Base-by-base conservation (phyloP, 2,113 vertebrate species). In the Mohoua ochrocephala region DNA sequence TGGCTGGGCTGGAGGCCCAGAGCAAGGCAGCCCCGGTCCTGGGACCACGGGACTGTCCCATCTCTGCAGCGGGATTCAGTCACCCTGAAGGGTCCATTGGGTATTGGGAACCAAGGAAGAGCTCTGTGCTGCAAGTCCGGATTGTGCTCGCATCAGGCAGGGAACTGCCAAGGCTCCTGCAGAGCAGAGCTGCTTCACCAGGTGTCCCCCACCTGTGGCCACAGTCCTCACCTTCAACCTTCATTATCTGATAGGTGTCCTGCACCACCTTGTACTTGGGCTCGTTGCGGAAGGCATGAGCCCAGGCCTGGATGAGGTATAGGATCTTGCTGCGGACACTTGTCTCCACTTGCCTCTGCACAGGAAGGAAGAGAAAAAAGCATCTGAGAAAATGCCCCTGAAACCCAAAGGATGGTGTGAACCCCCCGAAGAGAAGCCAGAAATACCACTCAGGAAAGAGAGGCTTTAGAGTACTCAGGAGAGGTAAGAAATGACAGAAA, bases 171-270 rank as follows among this genome's bases (percentile, higher is more conserved):
- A 31, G 19, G 50, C 68, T 73, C 15, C 52, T 71, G 52, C 57
- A 30, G 20, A 75, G 44, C 74, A 56, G 56, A 77, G 64, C 50
- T 56, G 35, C 59, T n/a, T 23, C 16, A 52, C 16, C 57, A 64
- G 1, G 2, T n/a, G 57, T 44, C 17, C 49, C 61, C 70, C 28
- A 35, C 24, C 35, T 10, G 28, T 5, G 10, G 52, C 63, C 63
- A 8, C 47, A 27, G 27, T 65, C 39, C 98, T 98, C 95, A 99
- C 99, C 99, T 98, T 99, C 99, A 57, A 99, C 99, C 97, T 99
- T 99, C 99, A 99, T 99, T 89, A 99, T 99, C 97, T 99, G 99
- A 68, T 99, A 99, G 14, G 99, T 99, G 96, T 99, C 99, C 97
- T 99, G 99, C 50, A 99, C 99, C 97, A 99, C 99, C 95, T 99